Base-by-base conservation (phyloP, 2,113 vertebrate genomes). In the Atherinomorus stipes region DNA sequence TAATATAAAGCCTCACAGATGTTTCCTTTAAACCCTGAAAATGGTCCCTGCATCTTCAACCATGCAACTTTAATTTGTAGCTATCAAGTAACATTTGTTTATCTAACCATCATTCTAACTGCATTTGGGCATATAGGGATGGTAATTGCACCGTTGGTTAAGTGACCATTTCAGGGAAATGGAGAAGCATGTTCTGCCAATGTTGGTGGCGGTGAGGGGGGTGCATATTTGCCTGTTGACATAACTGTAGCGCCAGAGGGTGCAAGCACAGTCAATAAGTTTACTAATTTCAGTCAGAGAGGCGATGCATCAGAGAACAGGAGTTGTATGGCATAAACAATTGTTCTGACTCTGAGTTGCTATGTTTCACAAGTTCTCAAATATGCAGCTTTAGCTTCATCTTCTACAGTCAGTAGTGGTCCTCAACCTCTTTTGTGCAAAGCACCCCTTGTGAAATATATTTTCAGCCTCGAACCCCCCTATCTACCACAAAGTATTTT, bases 71-170 rank as follows among this genome's bases (percentile, higher is more conserved):
- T 85, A 88, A 88, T 87, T 88, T 82, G 78, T 83, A 71, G 52
- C 64, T 81, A 87, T 78, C 66, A 51, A 59, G 44, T 84, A 87
- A 84, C 80, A 80, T 86, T 85, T 89, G 81, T 89, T 89, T 86
- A 81, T 83, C 64, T 63, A 72, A 74, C 84, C 57, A 62, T 61
- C 11, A 38, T 61, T 86, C 78, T 78, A 70, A 72, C 72, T 83
- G 76, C 64, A 80, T 85, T 85, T 40, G 78, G 82, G 69, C 74
- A 66, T 40, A 83, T 64, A 31, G 18, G 70, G 76, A 74, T 3
- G 2, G 74, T 83, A 87, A 87, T 84, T 89, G 76, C 64, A 81
- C 80, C 12, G 34, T 78, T 87, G 82, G 74, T 77, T 79, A 76
- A 72, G 78, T 25, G 78, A 80, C 86, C 65, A 62, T 83, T 83